Percentiles rank a stretch among this genome's conserved stretches.
Evolutionary conservation across 2,113 vertebrate species (phyloP).

Genomic region (Gopherus evgoodei): DNA sequence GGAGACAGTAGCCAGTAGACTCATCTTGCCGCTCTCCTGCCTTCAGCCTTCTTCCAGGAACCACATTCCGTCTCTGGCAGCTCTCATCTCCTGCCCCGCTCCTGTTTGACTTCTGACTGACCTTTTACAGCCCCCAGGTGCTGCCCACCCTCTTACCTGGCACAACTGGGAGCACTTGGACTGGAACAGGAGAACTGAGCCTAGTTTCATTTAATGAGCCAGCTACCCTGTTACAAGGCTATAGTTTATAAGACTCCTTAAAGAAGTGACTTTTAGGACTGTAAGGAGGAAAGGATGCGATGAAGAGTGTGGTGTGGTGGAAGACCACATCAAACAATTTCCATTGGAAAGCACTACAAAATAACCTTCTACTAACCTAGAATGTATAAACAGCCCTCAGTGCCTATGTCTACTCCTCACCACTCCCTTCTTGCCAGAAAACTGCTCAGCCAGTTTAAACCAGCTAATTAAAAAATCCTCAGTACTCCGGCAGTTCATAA

Average conservation of each 20-base stretch:
- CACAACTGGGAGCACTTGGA: neutral
- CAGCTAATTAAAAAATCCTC: neutral
- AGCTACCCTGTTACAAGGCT: neutral
- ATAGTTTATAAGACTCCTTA: neutral
- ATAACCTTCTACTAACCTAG: neutral
- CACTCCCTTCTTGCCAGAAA: neutral
- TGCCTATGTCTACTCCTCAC: neutral
- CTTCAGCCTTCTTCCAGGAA: neutral
- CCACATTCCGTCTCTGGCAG: neutral
- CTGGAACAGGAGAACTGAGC: neutral
- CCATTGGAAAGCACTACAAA: neutral
- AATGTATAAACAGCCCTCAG: neutral
- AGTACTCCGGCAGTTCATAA: neutral
- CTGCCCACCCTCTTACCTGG: neutral
- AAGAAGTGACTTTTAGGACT: neutral
- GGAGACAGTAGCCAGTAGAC: neutral
- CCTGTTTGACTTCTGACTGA: no score
- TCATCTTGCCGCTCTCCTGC: neutral
- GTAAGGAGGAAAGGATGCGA: neutral
- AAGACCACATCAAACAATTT: neutral
- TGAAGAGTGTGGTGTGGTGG: neutral
- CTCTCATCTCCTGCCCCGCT: neutral
- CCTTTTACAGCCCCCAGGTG: neutral
- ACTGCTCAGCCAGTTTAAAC: neutral
- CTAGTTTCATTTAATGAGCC: neutral